Percentiles rank a stretch among this genome's conserved stretches.
Conservation (phyloP, 2,113 vertebrate genomes). For the Thalassarche chlororhynchos region DNA sequence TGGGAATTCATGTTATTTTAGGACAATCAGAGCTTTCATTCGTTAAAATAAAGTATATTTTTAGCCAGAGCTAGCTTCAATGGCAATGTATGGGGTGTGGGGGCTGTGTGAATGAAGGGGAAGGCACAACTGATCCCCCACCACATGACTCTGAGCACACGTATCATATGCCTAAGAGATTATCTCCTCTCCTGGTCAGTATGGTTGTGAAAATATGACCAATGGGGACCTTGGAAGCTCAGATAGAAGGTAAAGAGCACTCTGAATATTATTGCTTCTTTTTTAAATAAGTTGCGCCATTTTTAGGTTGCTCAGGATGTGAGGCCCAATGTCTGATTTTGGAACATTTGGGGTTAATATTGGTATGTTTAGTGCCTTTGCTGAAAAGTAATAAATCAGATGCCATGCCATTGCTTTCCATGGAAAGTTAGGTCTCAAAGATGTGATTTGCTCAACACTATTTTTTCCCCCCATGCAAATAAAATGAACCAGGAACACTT, state of each 20-base stretch:
- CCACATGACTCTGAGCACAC: constrained; percentile 13
- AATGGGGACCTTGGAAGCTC: not conserved
- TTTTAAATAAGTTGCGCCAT: not conserved
- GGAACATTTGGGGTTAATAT: not conserved
- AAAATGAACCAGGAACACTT: constrained; percentile 30
- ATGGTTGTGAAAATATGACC: not conserved
- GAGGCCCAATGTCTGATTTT: not conserved
- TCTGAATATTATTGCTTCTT: not conserved
- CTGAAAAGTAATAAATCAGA: not conserved
- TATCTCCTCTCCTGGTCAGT: not conserved
- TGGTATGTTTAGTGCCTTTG: not conserved
- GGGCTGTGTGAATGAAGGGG: not conserved
- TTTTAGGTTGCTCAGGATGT: not conserved
- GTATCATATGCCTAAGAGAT: not conserved
- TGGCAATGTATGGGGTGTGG: not conserved
- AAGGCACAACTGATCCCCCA: not conserved
- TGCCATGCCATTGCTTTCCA: not conserved
- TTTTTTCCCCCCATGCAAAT: not conserved
- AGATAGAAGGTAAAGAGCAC: not conserved
- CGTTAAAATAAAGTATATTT: constrained; percentile 59
- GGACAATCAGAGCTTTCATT: constrained; percentile 63
- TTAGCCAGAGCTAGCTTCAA: constrained; percentile 39
- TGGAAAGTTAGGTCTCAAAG: not conserved
- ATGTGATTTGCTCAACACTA: not conserved
- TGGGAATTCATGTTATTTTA: constrained; percentile 65